Conservation (phyloP, 2,888 invertebrate species). For the Andrena marginata region DNA sequence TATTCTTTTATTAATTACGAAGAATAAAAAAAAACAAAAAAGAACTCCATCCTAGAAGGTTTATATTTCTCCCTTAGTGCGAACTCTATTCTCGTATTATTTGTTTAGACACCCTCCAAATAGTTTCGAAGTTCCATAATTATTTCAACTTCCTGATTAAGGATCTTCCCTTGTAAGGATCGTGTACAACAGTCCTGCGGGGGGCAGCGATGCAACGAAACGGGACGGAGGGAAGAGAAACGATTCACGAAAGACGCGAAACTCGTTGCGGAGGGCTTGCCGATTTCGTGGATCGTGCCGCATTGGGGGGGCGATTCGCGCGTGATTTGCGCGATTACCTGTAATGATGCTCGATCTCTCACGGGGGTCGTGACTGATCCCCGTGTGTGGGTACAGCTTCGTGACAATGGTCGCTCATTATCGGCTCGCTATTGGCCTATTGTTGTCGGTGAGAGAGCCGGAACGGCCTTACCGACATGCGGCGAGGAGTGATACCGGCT, state of each 20-base stretch:
- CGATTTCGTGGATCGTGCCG: conserved; percentile 69
- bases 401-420: conserved; percentile 82
- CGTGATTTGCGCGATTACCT: conserved; percentile 81
- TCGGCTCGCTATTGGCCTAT: conserved; percentile 84
- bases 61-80: no score
- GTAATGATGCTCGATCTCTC: conserved; percentile 78
- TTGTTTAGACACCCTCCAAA: no score
- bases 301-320: conserved; percentile 66
- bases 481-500: conserved; percentile 78
- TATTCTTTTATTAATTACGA: no score
- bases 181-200: neutral
- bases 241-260: conserved; percentile 26
- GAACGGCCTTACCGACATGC: conserved; percentile 77
- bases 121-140: no score
- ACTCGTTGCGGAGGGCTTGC: conserved; percentile 19
- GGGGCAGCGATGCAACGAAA: no score
- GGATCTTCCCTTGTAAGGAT: no score
- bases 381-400: conserved; percentile 76
- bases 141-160: no score
- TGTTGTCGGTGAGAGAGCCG: conserved; percentile 81
- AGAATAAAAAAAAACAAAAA: no score
- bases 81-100: no score
- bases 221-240: neutral
- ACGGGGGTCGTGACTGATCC: conserved; percentile 76
- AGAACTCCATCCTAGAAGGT: no score